phyloP scores from a whole-genome alignment of 2,113 vertebrate species.

The Corvus moneduloides region DNA sequence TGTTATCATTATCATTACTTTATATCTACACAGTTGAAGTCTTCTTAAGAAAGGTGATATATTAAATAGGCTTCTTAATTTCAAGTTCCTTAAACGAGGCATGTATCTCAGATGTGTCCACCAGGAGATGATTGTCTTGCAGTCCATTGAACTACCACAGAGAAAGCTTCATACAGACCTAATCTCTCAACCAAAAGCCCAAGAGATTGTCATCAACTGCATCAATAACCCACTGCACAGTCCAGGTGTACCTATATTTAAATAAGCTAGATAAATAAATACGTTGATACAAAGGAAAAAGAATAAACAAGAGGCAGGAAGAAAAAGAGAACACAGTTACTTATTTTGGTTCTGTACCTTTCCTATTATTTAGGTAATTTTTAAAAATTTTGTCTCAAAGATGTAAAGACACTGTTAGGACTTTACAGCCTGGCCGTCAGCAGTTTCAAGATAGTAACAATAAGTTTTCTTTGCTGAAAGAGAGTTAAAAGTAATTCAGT shows the following conservation, averaged over 20 bases:
- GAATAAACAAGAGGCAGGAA: not conserved
- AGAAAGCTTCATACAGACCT: not conserved
- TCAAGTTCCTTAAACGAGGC: not conserved
- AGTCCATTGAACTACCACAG: not conserved
- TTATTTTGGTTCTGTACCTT: not conserved
- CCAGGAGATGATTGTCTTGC: not conserved
- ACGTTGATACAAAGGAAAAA: not conserved
- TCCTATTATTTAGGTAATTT: not conserved
- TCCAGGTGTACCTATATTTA: not conserved
- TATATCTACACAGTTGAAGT: not conserved
- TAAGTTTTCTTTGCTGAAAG: not conserved
- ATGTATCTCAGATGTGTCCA: not conserved
- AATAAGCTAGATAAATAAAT: not conserved
- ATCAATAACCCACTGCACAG: not conserved
- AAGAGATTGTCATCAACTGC: not conserved
- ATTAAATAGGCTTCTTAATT: not conserved
- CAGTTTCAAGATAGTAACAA: not conserved
- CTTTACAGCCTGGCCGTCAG: not conserved
- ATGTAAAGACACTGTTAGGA: not conserved
- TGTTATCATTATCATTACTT: not conserved
- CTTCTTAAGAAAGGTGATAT: not conserved
- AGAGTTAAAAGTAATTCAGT: not conserved
- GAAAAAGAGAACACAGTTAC: not conserved
- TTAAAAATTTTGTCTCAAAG: rapidly evolving
- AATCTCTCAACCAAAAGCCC: not conserved